phyloP scores from a whole-genome alignment of 2,797 vertebrate genomes.

The Halcyon smyrnensis region DNA sequence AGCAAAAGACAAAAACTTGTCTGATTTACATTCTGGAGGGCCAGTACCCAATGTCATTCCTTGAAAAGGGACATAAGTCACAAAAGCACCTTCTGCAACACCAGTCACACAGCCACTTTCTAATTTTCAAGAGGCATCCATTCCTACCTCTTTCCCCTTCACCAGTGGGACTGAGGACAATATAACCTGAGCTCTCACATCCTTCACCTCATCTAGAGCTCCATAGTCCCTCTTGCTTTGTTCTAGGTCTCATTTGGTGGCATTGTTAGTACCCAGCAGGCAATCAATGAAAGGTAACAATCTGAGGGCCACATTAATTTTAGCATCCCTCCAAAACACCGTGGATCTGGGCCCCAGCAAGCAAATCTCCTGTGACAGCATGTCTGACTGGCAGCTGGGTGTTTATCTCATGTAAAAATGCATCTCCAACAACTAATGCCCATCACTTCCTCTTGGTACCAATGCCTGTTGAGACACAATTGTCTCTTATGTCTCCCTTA shows the following conservation, averaged over 20 bases:
- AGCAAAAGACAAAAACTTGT: neutral
- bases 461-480: neutral
- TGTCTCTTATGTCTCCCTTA: neutral
- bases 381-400: rapidly evolving
- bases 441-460: neutral
- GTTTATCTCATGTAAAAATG: neutral
- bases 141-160: neutral
- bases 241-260: neutral
- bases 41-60: neutral
- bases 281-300: neutral
- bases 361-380: neutral
- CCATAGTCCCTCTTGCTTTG: neutral
- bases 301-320: neutral
- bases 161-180: neutral
- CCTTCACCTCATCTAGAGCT: neutral
- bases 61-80: neutral
- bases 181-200: neutral
- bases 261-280: rapidly evolving
- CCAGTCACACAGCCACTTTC: neutral
- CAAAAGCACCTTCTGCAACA: neutral
- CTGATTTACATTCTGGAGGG: neutral
- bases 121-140: neutral
- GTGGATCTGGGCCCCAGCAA: neutral
- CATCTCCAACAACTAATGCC: neutral
- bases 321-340: neutral